Base-by-base conservation (phyloP, 2,113 vertebrate species). In the Pungitius pungitius region DNA sequence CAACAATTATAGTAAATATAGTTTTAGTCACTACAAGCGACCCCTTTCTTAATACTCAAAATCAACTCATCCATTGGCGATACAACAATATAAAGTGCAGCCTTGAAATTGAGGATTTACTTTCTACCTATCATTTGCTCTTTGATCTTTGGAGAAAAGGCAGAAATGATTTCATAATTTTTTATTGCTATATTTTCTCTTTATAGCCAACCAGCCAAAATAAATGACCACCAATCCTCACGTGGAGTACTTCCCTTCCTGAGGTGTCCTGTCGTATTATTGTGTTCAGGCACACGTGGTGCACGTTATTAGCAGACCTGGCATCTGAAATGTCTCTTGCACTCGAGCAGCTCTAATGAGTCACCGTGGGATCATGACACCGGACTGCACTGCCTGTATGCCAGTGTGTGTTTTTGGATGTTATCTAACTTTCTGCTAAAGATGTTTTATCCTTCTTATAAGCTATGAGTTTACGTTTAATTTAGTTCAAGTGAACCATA, bases 271-370 rank as follows among this genome's bases (percentile, higher is more conserved):
- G 56, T n/a, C 24, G 33, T 58, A 40, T 64, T 43, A 27, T 27
- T 18, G 60, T 20, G 42, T 45, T 30, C 70, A 54, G 27, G 49
- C 77, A 73, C 69, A 73, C 62, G 65, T 13, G 18, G 63, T 18
- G 42, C 49, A 63, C 33, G 56, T 82, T 69, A 68, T 81, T 74
- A 73, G 40, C 55, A 22, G 35, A 60, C 35, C 14, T 58, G 56
- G 13, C 8, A 24, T 74, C 65, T 61, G 56, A 77, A 51, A 74
- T 78, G 55, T 70, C 57, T 76, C 65, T 67, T 45, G 49, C 57
- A 55, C 45, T 73, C 5, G 12, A 39, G 40, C 69, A 76, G 61
- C 56, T 66, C 73, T 89, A 85, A 85, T 75, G 30, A 81, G 79
- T 79, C 66, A 33, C 79, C 47, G 12, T 76, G 61, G 73, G 69